phyloP scores from a whole-genome alignment of 2,888 invertebrate species.

The Trissolcus brochymenae region DNA sequence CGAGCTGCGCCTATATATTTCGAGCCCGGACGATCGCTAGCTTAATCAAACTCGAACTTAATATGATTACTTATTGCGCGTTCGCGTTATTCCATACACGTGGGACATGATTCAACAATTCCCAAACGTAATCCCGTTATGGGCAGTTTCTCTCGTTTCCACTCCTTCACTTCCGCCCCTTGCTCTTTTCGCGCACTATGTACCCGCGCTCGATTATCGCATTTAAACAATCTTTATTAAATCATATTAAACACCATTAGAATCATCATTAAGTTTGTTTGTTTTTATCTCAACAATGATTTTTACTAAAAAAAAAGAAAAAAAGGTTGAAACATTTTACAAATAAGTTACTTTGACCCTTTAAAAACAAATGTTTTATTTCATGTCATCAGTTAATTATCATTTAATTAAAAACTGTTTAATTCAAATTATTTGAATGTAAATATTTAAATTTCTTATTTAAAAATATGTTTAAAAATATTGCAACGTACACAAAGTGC shows the following conservation, averaged over 20 bases:
- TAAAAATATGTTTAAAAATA: too few relatives aligned
- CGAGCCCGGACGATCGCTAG: constrained; percentile 68
- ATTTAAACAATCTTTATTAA: constrained; percentile 34
- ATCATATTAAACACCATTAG: not conserved
- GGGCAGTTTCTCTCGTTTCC: constrained; percentile 59
- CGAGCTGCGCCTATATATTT: constrained; percentile 60
- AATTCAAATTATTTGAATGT: too few relatives aligned
- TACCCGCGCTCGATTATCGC: constrained; percentile 24
- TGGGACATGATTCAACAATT: constrained; percentile 71
- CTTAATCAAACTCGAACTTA: constrained; percentile 70
- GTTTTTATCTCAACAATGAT: too few relatives aligned
- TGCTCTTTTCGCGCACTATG: constrained; percentile 55
- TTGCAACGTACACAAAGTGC: too few relatives aligned
- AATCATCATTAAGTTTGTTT: too few relatives aligned
- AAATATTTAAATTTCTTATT: too few relatives aligned
- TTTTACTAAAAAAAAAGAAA: too few relatives aligned
- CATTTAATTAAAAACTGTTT: too few relatives aligned
- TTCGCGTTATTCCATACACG: constrained; percentile 65
- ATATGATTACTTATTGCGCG: constrained; percentile 72
- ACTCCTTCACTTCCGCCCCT: constrained; percentile 55
- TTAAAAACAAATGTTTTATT: too few relatives aligned
- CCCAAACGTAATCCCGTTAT: constrained; percentile 66
- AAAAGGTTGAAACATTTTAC: too few relatives aligned
- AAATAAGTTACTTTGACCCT: too few relatives aligned
- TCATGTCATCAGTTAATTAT: too few relatives aligned